phyloP scores from a whole-genome alignment of 2,113 vertebrate genomes.

The Meleagris gallopavo region DNA sequence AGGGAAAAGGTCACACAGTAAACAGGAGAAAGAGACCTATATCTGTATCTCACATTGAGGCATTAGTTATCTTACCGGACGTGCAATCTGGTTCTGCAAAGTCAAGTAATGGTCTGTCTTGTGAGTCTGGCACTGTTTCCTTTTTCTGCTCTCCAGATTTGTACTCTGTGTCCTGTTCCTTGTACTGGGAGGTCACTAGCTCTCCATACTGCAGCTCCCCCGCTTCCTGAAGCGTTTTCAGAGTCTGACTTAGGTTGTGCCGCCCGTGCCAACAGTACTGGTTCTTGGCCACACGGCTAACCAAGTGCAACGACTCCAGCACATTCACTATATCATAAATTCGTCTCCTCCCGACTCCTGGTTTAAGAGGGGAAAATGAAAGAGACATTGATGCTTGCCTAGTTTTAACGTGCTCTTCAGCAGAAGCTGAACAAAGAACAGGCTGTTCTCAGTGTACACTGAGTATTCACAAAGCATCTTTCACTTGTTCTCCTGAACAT shows the following conservation, averaged over 20 bases:
- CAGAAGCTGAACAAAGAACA: neutral
- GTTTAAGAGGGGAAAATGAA: neutral
- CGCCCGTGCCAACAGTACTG: constrained; percentile 92
- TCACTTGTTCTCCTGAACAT: neutral
- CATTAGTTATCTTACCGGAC: constrained; percentile 78
- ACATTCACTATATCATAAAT: constrained; percentile 97
- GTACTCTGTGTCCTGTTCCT: constrained; percentile 73
- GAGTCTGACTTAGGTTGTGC: constrained; percentile 83
- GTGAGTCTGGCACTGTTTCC: constrained; percentile 48
- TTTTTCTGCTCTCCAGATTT: constrained; percentile 68
- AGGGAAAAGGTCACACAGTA: neutral
- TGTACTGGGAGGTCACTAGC: constrained; percentile 82
- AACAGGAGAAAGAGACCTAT: neutral
- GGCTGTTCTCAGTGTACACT: neutral
- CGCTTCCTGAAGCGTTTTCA: constrained; percentile 83
- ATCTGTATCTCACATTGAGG: neutral
- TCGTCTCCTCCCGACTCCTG: constrained; percentile 92
- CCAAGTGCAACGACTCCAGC: constrained; percentile 89
- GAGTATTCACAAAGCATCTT: neutral
- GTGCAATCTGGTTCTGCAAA: constrained; percentile 76
- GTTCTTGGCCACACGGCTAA: constrained; percentile 94
- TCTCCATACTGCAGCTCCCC: constrained; percentile 89
- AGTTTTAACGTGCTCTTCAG: constrained; percentile 6
- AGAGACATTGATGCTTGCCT: neutral
- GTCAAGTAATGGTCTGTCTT: constrained; percentile 70